Evolutionary conservation across 2,888 invertebrate species (phyloP), one percentile per base, ranked within the genome.

Genomic region (Sinhomidia bicolor): DNA sequence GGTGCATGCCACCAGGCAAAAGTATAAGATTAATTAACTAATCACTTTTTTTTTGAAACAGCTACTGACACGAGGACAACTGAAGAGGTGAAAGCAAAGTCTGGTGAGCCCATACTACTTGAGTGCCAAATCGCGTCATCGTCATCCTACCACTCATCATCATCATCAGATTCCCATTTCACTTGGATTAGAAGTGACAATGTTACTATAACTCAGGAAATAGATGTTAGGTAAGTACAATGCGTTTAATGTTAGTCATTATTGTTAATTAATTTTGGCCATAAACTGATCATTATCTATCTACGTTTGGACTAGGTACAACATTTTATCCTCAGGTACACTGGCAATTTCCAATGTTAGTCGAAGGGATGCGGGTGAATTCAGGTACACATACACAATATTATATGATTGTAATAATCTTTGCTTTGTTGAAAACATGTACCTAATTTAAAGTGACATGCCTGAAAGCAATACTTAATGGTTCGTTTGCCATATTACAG

Each of bases 261-360:
- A n/a, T n/a, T n/a, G n/a, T n/a, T n/a, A n/a, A n/a, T n/a, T n/a
- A n/a, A n/a, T n/a, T n/a, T n/a, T n/a, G n/a, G n/a, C n/a, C n/a
- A n/a, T n/a, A n/a, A n/a, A n/a, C n/a, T n/a, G n/a, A n/a, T n/a
- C n/a, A n/a, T n/a, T n/a, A n/a, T n/a, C n/a, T n/a, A 29, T 68
- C n/a, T n/a, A n/a, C 2, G 47, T 60, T 76, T 54, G 74, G n/a
- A 57, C 26, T 57, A 91, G 90, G 85, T 90, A 88, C 89, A 91
- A 90, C 79, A 79, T 91, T 71, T 89, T 92, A 80, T 86, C 90
- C 84, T 90, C 92, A 89, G 92, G 91, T 41, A 90, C 84, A 83
- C 90, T 92, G 74, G 88, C 90, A 36, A 91, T 92, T 90, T 85
- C 88, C 54, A 85, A 85, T 78, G 85, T 90, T 47, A 88, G 81